Base-by-base conservation (phyloP, 2,113 vertebrate genomes). In the Chaetura pelagica region DNA sequence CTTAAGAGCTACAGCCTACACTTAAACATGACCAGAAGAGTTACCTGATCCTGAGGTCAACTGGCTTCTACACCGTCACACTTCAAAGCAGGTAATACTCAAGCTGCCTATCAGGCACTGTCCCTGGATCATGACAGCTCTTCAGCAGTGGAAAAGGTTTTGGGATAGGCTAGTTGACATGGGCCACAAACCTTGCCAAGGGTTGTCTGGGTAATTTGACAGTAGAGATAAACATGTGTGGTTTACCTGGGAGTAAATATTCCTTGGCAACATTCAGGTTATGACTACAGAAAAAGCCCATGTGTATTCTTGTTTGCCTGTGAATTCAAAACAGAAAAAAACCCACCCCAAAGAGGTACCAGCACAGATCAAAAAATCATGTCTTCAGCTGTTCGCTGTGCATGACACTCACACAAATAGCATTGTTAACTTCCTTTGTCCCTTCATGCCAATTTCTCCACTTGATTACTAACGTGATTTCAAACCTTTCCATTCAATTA, bases 121-220 rank as follows among this genome's bases (percentile, higher is more conserved):
- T 2, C 35, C 29, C 34, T n/a, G 26, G n/a, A 38, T 27, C 18
- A 32, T 0, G 0, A 48, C 4, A 55, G 30, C 9, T 68, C 66
- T 62, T 75, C 38, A 59, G 29, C 66, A 52, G 29, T 21, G 15
- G 24, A 62, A 71, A 38, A 61, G 34, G 23, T 16, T 23, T 7
- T 44, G 27, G 46, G 30, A 77, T 30, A 72, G 6, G 18, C 10
- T 73, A 30, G 17, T 0, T 63, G 17, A n/a, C 27, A 46, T 2
- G 3, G 15, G 26, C 12, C 42, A 63, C 66, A 73, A 82, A 42
- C 15, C 34, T 79, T 63, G 27, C 26, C 32, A 34, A 57, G 26
- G 26, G 83, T 20, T 5, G 2, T 59, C 4, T 55, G 13, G 17
- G 21, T 76, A 55, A 83, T 19, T 35, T 58, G n/a, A 29, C n/a